Evolutionary conservation across 2,888 invertebrate species (phyloP).

Genomic region (Harpalus rufipes): DNA sequence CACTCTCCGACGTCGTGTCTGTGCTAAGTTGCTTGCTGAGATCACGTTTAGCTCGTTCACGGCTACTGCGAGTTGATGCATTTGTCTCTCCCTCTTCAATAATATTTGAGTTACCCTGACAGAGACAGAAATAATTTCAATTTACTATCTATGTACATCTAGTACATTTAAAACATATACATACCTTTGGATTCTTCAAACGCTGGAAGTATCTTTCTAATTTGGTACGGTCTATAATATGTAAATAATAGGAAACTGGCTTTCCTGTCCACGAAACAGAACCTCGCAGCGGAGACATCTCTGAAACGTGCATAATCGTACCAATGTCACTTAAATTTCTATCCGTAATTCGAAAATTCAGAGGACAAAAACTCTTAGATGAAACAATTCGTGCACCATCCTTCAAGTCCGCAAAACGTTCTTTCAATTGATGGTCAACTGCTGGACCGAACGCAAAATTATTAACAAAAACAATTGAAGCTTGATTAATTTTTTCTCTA

Average conservation of each 20-base stretch:
- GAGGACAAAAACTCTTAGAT: constrained; percentile 99
- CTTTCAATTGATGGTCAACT: constrained; percentile 97
- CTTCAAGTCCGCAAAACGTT: constrained; percentile 96
- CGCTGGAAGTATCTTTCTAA: constrained; percentile 97
- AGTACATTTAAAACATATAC: constrained; percentile 24
- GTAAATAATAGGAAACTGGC: constrained; percentile 98
- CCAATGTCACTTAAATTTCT: constrained; percentile 98
- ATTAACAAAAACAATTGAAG: constrained; percentile 98
- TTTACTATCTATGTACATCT: not conserved
- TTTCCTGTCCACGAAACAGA: constrained; percentile 99
- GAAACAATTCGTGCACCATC: constrained; percentile 98
- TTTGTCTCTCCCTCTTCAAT: constrained; percentile 73
- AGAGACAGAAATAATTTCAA: not conserved
- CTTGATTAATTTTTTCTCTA: constrained; percentile 95
- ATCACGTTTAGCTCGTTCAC: constrained; percentile 79
- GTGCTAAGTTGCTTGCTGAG: constrained; percentile 77
- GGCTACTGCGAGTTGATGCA: constrained; percentile 72
- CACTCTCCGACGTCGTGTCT: constrained; percentile 75
- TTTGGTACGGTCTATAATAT: constrained; percentile 98
- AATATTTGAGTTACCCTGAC: constrained; percentile 13
- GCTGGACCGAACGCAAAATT: constrained; percentile 99
- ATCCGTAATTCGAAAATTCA: constrained; percentile 98
- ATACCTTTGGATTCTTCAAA: constrained; percentile 91
- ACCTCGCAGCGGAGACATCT: constrained; percentile 95
- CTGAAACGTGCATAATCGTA: constrained; percentile 98